A percentile compares a stretch with the other conserved stretches of the same genome.
These are phyloP conservation scores for Formica selysi DNA, from an alignment of 1,140 invertebrate genomes.

Conservation along the genomic window DNA sequence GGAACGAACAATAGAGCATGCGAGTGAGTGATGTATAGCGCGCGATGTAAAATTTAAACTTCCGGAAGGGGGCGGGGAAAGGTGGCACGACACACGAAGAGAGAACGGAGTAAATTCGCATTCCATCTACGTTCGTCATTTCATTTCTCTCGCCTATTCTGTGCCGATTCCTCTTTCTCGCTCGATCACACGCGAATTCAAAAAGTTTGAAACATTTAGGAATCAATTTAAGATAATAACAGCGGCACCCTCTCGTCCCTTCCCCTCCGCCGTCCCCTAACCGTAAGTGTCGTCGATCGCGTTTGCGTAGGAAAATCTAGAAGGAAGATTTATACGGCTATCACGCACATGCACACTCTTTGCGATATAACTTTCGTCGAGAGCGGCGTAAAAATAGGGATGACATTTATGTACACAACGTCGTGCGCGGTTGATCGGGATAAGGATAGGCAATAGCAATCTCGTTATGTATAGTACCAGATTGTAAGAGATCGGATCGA, in stretches of 20 bases:
- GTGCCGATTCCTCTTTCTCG: constrained; percentile 24
- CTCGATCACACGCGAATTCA: constrained; percentile 64
- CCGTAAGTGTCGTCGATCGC: neutral
- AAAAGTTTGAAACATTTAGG: constrained; percentile 61
- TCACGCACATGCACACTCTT: neutral
- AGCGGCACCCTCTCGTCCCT: neutral
- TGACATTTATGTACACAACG: constrained; percentile 18
- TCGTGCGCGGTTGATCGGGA: neutral
- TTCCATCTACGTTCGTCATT: constrained; percentile 69
- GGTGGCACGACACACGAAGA: neutral
- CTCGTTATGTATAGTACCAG: constrained; percentile 37
- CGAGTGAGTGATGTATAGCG: constrained; percentile 49
- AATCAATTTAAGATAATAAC: constrained; percentile 27
- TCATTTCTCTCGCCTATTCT: constrained; percentile 16
- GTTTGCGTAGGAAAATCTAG: neutral
- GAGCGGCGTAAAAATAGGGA: constrained; percentile 12
- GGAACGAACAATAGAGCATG: constrained; percentile 54
- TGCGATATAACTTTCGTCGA: constrained; percentile 18
- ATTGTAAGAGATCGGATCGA: constrained; percentile 49
- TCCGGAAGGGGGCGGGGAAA: constrained; percentile 24
- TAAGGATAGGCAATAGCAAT: constrained; percentile 42
- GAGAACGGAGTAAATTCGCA: constrained; percentile 66
- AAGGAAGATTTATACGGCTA: constrained; percentile 19
- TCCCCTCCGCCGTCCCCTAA: no score
- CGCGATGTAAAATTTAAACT: constrained; percentile 69